phyloP scores from a whole-genome alignment of 2,888 invertebrate species.

The Euproctis similis region DNA sequence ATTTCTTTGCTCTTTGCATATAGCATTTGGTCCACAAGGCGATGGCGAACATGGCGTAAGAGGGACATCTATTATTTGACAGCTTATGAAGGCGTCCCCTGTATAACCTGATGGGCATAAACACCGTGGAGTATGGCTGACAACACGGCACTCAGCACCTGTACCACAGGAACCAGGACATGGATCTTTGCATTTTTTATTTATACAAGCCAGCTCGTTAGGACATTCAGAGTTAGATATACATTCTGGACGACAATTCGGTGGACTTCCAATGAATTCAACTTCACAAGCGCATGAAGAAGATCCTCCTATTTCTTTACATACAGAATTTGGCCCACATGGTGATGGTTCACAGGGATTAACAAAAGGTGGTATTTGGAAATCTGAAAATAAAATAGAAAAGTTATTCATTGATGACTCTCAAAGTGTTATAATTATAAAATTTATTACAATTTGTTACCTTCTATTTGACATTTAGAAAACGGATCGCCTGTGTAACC shows the following conservation, averaged over 20 bases:
- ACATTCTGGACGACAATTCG: conserved; percentile 84
- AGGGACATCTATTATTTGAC: conserved; percentile 61
- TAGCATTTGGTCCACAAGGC: conserved; percentile 84
- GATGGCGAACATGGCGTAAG: conserved; percentile 80
- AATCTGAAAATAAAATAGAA: conserved; percentile 42
- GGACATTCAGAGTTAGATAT: conserved; percentile 84
- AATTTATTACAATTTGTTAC: conserved; percentile 45
- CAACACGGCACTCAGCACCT: conserved; percentile 82
- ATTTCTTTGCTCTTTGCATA: conserved; percentile 79
- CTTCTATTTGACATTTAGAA: conserved; percentile 77
- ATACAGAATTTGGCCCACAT: conserved; percentile 83
- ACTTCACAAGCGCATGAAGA: conserved; percentile 84
- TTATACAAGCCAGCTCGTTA: conserved; percentile 80
- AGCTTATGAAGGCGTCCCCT: conserved; percentile 79
- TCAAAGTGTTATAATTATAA: too few relatives aligned
- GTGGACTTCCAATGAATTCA: conserved; percentile 81
- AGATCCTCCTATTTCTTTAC: conserved; percentile 75
- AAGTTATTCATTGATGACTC: not conserved
- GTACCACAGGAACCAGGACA: conserved; percentile 84
- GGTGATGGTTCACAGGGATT: conserved; percentile 84
- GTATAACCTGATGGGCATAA: conserved; percentile 78
- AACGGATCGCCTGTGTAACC: conserved; percentile 85
- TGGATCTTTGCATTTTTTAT: conserved; percentile 83
- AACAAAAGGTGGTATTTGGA: conserved; percentile 38
- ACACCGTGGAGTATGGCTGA: conserved; percentile 86